These are phyloP conservation scores for Cromileptes altivelis DNA, from an alignment of 2,113 vertebrate species.

Conservation along the genomic window DNA sequence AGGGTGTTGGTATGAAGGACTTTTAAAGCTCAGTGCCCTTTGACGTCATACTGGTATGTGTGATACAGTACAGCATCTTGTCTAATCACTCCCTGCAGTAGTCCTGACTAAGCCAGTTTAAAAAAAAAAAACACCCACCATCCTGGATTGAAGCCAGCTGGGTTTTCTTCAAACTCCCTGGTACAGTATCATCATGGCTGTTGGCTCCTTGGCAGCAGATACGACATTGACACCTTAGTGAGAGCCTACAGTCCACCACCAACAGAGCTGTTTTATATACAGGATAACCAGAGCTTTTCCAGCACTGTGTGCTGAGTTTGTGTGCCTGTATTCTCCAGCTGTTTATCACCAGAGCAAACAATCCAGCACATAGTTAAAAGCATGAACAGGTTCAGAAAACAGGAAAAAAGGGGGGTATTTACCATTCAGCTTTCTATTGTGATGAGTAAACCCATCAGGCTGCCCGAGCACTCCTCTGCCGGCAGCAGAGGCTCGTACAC, in stretches of 20 bases:
- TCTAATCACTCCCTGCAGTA: constrained; percentile 68
- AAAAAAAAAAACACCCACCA: constrained; percentile 59
- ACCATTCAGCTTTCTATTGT: constrained; percentile 34
- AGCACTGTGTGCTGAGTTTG: constrained; percentile 19
- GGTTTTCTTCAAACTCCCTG: constrained; percentile 70
- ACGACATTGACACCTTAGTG: constrained; percentile 71
- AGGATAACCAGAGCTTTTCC: constrained; percentile 38
- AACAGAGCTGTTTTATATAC: constrained; percentile 50
- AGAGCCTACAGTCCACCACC: constrained; percentile 60
- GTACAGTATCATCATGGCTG: constrained; percentile 62
- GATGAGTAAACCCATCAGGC: constrained; percentile 47
- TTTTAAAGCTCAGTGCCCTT: constrained; percentile 42
- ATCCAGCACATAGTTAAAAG: constrained; percentile 32
- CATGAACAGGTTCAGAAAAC: constrained; percentile 20
- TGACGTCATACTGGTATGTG: constrained; percentile 50
- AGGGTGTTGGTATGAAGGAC: constrained; percentile 36
- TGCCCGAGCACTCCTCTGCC: constrained; percentile 17
- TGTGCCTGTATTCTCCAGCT: constrained; percentile 34
- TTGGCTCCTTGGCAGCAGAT: constrained; percentile 69
- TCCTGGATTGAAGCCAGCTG: constrained; percentile 67
- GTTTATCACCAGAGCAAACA: constrained; percentile 33
- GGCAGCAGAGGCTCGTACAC: constrained; percentile 20
- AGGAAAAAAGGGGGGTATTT: not conserved
- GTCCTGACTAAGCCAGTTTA: constrained; percentile 72
- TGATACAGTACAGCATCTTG: constrained; percentile 65